A percentile compares a stretch with the other conserved stretches of the same genome.
Evolutionary conservation across 1,140 invertebrate species (phyloP).

Genomic region (Drosophila insularis): DNA sequence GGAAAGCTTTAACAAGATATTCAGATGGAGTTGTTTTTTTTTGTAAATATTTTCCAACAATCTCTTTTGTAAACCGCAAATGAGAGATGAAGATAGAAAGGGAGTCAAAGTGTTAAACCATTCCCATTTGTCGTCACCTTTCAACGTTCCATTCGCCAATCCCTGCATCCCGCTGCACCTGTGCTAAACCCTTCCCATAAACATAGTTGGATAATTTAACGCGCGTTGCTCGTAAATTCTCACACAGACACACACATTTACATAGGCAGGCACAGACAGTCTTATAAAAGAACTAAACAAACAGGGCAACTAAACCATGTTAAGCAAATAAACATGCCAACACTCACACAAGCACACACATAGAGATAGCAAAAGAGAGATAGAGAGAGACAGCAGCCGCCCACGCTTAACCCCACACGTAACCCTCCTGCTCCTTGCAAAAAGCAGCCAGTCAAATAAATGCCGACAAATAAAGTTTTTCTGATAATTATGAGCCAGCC

Average conservation of each 20-base stretch:
- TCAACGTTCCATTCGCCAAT: slow-evolving; percentile 37
- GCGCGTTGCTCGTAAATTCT: slow-evolving; percentile 76
- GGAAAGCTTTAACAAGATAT: no score
- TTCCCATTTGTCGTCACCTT: slow-evolving; percentile 77
- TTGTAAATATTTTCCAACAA: slow-evolving; percentile 1
- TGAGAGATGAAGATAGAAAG: slow-evolving; percentile 13
- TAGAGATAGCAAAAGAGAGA: slow-evolving; percentile 13
- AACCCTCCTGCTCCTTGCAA: slow-evolving; percentile 15
- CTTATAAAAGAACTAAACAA: slow-evolving; percentile 5
- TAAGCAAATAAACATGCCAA: slow-evolving; percentile 71
- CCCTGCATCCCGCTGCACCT: neutral
- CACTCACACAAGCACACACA: slow-evolving; percentile 10
- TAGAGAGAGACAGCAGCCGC: slow-evolving; percentile 8
- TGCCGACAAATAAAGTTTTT: slow-evolving; percentile 75
- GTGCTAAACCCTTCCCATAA: slow-evolving; percentile 31
- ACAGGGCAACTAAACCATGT: slow-evolving; percentile 70
- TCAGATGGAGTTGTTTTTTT: neutral
- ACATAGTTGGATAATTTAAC: slow-evolving; percentile 80
- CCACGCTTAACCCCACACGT: slow-evolving; percentile 6
- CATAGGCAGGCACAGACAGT: slow-evolving; percentile 18
- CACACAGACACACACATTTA: slow-evolving; percentile 54
- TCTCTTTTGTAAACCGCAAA: neutral
- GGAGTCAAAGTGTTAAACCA: slow-evolving; percentile 71
- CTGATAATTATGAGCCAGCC: slow-evolving; percentile 68
- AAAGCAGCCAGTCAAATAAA: slow-evolving; percentile 76